These are phyloP conservation scores for Phortica variegata DNA, from an alignment of 1,140 invertebrate genomes.

Conservation along the genomic window DNA sequence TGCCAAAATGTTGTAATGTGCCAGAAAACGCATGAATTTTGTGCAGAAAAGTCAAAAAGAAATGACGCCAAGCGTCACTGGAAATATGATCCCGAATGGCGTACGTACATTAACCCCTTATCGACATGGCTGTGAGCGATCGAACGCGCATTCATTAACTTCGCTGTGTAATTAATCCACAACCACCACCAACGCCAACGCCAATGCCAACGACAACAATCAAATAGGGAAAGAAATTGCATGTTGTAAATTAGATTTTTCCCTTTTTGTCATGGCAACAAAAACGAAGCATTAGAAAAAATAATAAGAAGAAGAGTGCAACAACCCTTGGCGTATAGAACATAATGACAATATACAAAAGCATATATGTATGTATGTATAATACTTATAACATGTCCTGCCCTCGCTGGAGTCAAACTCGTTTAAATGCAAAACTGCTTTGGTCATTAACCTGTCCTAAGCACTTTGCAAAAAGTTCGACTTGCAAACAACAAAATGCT, in stretches of 20 bases:
- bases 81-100: constrained; percentile 41
- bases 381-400: no score
- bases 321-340: no score
- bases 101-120: constrained; percentile 46
- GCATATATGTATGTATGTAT: no score
- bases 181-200: constrained; percentile 9
- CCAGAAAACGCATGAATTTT: constrained; percentile 22
- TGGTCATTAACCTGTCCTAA: constrained; percentile 50
- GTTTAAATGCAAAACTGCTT: constrained; percentile 50
- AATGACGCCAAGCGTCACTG: constrained; percentile 15
- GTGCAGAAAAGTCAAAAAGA: background rate
- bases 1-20: constrained; percentile 29
- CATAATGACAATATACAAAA: no score
- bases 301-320: no score
- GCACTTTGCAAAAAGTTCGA: constrained; percentile 34
- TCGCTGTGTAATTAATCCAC: constrained; percentile 43
- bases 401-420: constrained; percentile 16
- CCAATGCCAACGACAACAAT: constrained; percentile 18
- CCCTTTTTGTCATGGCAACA: constrained; percentile 42
- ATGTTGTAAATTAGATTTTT: constrained; percentile 52
- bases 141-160: constrained; percentile 51
- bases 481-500: constrained; percentile 38
- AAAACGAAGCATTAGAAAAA: no score
- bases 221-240: constrained; percentile 28
- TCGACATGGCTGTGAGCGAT: constrained; percentile 22